A percentile compares a stretch with the other conserved stretches of the same genome.
Conservation (phyloP, 2,888 invertebrate species). For the Drosophila mettleri region DNA sequence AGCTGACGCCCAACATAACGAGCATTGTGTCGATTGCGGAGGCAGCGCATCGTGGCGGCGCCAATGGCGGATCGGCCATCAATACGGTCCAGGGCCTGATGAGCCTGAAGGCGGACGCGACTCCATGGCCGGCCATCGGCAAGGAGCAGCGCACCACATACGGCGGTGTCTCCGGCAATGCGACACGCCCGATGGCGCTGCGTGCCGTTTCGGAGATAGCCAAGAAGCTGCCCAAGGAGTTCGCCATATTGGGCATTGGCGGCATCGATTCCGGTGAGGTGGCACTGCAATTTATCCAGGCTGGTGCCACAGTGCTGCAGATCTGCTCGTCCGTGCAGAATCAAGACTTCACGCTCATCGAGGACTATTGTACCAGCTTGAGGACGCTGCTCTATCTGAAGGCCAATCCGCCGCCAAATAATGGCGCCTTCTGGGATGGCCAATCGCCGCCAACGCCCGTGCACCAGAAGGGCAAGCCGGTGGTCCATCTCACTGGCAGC, state of each 20-base stretch:
- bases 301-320: conserved; percentile 97
- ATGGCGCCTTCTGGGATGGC: conserved; percentile 91
- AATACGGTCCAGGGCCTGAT: conserved; percentile 98
- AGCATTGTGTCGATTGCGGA: conserved; percentile 94
- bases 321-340: conserved; percentile 99
- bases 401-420: conserved; percentile 87
- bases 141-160: conserved; percentile 93
- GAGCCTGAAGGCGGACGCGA: conserved; percentile 92
- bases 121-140: conserved; percentile 97
- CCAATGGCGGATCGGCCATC: conserved; percentile 98
- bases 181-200: conserved; percentile 97
- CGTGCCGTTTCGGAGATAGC: conserved; percentile 96
- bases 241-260: conserved; percentile 97
- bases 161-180: conserved; percentile 97
- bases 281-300: conserved; percentile 96
- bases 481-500: conserved; percentile 88
- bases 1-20: conserved; percentile 98
- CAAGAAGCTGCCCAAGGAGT: conserved; percentile 90
- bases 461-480: conserved; percentile 97
- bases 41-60: conserved; percentile 96
- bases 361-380: conserved; percentile 96
- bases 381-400: conserved; percentile 94
- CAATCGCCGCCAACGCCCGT: conserved; percentile 96
- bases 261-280: conserved; percentile 98
- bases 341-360: conserved; percentile 98